phyloP scores from a whole-genome alignment of 2,797 vertebrate species.

The Hapalemur alaotrensis region DNA sequence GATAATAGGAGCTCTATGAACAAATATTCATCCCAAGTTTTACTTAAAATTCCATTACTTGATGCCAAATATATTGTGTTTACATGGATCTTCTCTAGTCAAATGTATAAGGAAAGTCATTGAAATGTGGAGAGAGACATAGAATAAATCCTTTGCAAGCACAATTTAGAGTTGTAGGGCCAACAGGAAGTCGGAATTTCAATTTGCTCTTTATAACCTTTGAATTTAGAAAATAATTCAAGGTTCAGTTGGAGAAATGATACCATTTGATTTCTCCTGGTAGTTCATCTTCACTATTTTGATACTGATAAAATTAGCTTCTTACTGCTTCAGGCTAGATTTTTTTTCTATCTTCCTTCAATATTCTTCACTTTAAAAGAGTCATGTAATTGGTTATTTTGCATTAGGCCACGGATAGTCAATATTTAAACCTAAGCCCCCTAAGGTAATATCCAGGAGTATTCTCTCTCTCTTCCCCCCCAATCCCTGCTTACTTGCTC shows the following conservation, averaged over 20 bases:
- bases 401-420: background rate
- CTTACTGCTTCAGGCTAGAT: background rate
- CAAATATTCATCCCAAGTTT: conserved; percentile 25
- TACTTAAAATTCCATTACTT: background rate
- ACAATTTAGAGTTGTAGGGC: background rate
- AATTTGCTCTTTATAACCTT: conserved; percentile 23
- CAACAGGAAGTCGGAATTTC: conserved; percentile 3
- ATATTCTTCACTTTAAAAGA: background rate
- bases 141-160: background rate
- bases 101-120: background rate
- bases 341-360: background rate
- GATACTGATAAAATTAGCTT: background rate
- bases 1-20: background rate
- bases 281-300: background rate
- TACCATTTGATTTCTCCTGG: background rate
- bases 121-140: background rate
- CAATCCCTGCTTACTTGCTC: rapidly evolving
- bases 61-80: background rate
- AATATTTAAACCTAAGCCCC: background rate
- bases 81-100: background rate
- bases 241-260: background rate
- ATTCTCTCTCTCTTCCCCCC: background rate
- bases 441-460: background rate
- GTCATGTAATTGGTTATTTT: background rate
- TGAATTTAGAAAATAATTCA: conserved; percentile 7